Evolutionary conservation across 2,113 vertebrate species (phyloP).

Genomic region (Danionella cerebrum): DNA sequence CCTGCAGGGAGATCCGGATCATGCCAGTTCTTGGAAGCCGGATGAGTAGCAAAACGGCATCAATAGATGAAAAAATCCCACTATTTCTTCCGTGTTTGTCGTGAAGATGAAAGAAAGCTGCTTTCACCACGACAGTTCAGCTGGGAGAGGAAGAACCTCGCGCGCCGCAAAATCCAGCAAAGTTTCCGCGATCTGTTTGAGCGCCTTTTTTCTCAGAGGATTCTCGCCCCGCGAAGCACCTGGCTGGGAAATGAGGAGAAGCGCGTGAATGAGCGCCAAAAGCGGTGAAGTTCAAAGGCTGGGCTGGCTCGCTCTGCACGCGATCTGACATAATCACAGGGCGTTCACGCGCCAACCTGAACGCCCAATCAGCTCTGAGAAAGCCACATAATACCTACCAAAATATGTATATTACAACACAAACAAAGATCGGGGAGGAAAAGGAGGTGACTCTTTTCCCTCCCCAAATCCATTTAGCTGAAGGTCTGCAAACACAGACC

Average conservation of each 20-base stretch:
- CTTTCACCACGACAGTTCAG: slow-evolving; percentile 34
- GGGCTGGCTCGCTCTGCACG: slow-evolving; percentile 79
- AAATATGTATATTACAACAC: slow-evolving; percentile 64
- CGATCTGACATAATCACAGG: slow-evolving; percentile 90
- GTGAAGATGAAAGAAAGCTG: slow-evolving; percentile 46
- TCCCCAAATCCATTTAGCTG: slow-evolving; percentile 56
- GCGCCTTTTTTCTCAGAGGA: slow-evolving; percentile 56
- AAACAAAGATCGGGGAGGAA: slow-evolving; percentile 61
- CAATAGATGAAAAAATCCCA: slow-evolving; percentile 49
- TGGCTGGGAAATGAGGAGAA: slow-evolving; percentile 78
- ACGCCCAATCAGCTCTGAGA: slow-evolving; percentile 83
- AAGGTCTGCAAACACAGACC: slow-evolving; percentile 58
- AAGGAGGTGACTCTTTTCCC: slow-evolving; percentile 47
- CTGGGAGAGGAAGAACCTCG: slow-evolving; percentile 38
- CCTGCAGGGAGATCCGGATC: slow-evolving; percentile 65
- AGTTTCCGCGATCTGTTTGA: slow-evolving; percentile 55
- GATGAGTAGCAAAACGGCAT: slow-evolving; percentile 33
- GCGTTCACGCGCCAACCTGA: slow-evolving; percentile 81
- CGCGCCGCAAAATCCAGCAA: slow-evolving; percentile 59
- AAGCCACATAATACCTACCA: slow-evolving; percentile 66
- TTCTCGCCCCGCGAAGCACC: slow-evolving; percentile 71
- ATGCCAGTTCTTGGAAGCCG: slow-evolving; percentile 66
- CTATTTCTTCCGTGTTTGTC: slow-evolving; percentile 43
- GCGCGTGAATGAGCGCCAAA: slow-evolving; percentile 75
- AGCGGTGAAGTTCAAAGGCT: slow-evolving; percentile 92